A percentile compares a stretch with the other conserved stretches of the same genome.
Conservation (phyloP, 2,113 vertebrate species). For the Leptocoma aspasia region DNA sequence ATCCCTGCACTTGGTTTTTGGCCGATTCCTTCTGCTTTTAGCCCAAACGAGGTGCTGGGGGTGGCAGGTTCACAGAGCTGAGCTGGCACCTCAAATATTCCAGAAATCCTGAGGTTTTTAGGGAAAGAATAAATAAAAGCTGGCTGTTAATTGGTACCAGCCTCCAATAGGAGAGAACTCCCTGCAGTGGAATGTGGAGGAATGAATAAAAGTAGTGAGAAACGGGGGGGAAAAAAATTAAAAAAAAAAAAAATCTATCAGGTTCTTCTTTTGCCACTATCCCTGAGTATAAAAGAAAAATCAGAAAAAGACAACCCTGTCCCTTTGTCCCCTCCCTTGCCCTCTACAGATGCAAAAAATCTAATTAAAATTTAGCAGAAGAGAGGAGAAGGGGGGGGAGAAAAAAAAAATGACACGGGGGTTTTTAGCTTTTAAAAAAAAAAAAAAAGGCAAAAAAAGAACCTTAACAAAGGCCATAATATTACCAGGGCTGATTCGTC, state of each 20-base stretch:
- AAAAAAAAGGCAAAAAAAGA: too few species aligned
- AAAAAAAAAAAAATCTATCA: neutral
- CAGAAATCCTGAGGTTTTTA: neutral
- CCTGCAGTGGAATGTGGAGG: neutral
- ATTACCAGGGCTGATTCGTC: constrained; percentile 87
- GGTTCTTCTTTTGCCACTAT: neutral
- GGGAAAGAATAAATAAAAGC: neutral
- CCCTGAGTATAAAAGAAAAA: neutral
- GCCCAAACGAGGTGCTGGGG: neutral
- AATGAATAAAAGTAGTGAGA: neutral
- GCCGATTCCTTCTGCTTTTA: neutral
- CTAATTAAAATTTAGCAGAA: constrained; percentile 67
- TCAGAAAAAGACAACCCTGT: neutral
- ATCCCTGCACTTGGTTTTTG: rapidly evolving
- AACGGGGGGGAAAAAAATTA: rapidly evolving
- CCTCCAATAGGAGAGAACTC: neutral
- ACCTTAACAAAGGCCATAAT: constrained; percentile 91
- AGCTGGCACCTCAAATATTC: neutral
- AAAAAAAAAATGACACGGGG: neutral
- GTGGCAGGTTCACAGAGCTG: neutral
- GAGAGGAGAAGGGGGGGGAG: neutral
- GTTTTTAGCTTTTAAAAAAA: constrained; percentile 90
- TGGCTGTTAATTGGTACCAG: neutral
- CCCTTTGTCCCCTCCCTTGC: constrained; percentile 48
- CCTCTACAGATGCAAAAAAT: constrained; percentile 47